Conservation (phyloP, 1,140 invertebrate species). For the Plutomurus gul region DNA sequence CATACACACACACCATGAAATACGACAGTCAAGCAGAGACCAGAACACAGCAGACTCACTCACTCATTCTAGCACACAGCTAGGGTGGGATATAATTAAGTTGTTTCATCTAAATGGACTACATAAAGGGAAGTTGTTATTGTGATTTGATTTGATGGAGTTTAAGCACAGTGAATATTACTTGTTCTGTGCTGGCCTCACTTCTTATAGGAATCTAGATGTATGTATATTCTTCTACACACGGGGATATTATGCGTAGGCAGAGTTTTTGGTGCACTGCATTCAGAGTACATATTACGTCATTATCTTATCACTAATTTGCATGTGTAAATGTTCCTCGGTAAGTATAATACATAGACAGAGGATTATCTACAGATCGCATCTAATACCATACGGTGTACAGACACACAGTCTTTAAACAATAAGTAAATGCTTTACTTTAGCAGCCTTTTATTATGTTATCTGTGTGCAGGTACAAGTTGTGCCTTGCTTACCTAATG, state of each 20-base stretch:
- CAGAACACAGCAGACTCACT: too few relatives aligned
- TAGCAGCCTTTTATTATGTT: too few relatives aligned
- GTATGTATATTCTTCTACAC: neutral
- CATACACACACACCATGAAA: too few relatives aligned
- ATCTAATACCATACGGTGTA: too few relatives aligned
- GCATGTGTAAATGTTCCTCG: conserved; percentile 1
- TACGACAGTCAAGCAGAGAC: too few relatives aligned
- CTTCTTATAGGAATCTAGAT: neutral
- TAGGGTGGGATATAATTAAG: conserved; percentile 24
- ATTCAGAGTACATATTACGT: neutral
- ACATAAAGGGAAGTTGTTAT: conserved; percentile 21
- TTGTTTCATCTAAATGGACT: conserved; percentile 12
- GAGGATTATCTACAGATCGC: too few relatives aligned
- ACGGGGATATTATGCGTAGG: neutral
- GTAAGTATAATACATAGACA: too few relatives aligned
- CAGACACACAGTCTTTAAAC: too few relatives aligned
- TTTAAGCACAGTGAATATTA: neutral
- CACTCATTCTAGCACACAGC: neutral
- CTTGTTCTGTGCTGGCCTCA: neutral
- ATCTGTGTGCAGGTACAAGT: too few relatives aligned
- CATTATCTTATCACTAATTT: conserved; percentile 26
- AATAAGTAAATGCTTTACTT: too few relatives aligned
- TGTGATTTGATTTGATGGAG: conserved; percentile 7
- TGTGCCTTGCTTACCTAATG: neutral
- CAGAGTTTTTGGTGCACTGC: neutral